Conservation (phyloP, 2,888 invertebrate species). For the Notodonta dromedarius region DNA sequence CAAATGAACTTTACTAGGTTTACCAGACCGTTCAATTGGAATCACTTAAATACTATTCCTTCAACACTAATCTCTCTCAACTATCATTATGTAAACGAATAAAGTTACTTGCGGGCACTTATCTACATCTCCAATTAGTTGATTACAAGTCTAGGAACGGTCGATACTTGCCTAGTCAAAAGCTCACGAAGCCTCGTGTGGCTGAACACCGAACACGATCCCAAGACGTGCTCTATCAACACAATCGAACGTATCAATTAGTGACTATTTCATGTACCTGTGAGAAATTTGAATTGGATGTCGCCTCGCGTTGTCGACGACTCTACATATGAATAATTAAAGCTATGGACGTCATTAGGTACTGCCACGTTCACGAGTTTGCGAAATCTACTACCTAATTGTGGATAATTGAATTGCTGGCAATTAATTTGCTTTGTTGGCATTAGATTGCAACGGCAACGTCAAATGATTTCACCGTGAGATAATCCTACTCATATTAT, state of each 20-base stretch:
- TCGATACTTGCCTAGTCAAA: slow-evolving; percentile 25
- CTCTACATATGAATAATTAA: background rate
- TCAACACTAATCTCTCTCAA: background rate
- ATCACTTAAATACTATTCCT: background rate
- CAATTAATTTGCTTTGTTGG: slow-evolving; percentile 16
- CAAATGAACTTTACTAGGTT: too few relatives aligned
- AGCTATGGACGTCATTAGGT: background rate
- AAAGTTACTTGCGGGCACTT: slow-evolving; percentile 27
- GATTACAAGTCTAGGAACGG: slow-evolving; percentile 29
- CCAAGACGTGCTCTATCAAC: slow-evolving; percentile 56
- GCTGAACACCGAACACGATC: slow-evolving; percentile 46
- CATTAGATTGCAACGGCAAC: slow-evolving; percentile 11
- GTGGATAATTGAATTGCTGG: background rate
- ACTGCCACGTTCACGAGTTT: slow-evolving; percentile 8
- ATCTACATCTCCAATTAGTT: slow-evolving; percentile 38
- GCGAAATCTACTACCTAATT: slow-evolving; percentile 27
- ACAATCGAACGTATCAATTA: slow-evolving; percentile 42
- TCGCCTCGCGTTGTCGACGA: slow-evolving; percentile 19
- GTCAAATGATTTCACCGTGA: background rate
- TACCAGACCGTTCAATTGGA: background rate
- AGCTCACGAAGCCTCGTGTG: slow-evolving; percentile 34
- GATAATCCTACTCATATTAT: too few relatives aligned
- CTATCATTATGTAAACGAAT: slow-evolving; percentile 19
- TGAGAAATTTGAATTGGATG: slow-evolving; percentile 31
- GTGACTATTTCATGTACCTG: slow-evolving; percentile 30